Evolutionary conservation across 2,888 invertebrate genomes (phyloP), one percentile per base, ranked within the genome.

Genomic region (Copidosoma aretas): DNA sequence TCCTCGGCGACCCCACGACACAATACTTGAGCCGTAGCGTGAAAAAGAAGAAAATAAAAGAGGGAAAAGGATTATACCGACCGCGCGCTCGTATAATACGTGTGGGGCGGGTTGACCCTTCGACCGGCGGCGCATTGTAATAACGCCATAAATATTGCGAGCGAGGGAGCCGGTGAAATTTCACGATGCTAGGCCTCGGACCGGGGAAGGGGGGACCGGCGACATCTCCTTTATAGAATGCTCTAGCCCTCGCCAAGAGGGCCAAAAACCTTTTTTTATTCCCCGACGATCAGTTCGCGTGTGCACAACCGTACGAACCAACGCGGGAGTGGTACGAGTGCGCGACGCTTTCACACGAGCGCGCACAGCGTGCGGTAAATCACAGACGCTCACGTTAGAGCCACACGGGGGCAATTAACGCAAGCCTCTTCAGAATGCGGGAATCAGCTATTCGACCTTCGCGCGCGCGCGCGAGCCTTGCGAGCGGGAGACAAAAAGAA

Each of bases 321-420:
- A n/a, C n/a, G n/a, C n/a, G n/a, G n/a, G n/a, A n/a, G n/a, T n/a
- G n/a, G n/a, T n/a, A n/a, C n/a, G n/a, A n/a, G n/a, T n/a, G n/a
- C n/a, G n/a, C n/a, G n/a, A 73, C 71, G 72, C 71, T 66, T 69
- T n/a, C 17, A n/a, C 46, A n/a, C 15, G 46, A 46, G 15, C 17
- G 12, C 4, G n/a, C 46, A 2, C 17, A 46, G 12, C 8, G 46
- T 46, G 73, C 77, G 73, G 75, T 80, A 81, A 81, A 81, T 81
- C 78, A 80, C 79, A 74, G 4, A 32, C 3, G 32, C 8, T 32
- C 32, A 32, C 3, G 32, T 32, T 32, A 8, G 3, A 66, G 73
- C 57, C 53, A 46, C 57, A 25, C 64, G 21, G 49, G 8, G 52
- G 58, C 64, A 64, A 64, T 64, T 64, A 64, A 64, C 58, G 63